Conservation (phyloP, 2,797 vertebrate genomes). For the Rhinatrema bivittatum region DNA sequence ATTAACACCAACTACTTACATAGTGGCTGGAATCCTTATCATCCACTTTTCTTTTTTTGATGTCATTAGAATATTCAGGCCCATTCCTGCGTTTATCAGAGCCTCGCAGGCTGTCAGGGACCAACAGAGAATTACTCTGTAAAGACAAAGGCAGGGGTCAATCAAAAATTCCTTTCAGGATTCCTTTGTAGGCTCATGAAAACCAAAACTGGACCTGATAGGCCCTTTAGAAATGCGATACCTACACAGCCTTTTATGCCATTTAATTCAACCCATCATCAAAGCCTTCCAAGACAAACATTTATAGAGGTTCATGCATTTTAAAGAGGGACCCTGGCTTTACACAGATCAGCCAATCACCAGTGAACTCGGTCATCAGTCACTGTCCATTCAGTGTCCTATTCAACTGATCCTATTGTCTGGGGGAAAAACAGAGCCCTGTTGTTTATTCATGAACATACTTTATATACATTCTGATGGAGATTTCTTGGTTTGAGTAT, state of each 20-base stretch:
- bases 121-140: conserved; percentile 70
- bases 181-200: conserved; percentile 19
- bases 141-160: conserved; percentile 36
- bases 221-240: conserved; percentile 19
- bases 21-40: conserved; percentile 76
- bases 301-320: conserved; percentile 6
- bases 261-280: conserved; percentile 13
- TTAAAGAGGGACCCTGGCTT: conserved; percentile 10
- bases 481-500: background rate
- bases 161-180: conserved; percentile 32
- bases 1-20: too few species aligned
- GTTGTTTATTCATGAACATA: conserved; percentile 10
- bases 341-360: conserved; percentile 11
- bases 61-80: conserved; percentile 67
- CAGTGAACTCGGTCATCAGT: conserved; percentile 14
- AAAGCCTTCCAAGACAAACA: conserved; percentile 20
- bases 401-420: conserved; percentile 15
- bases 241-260: conserved; percentile 13
- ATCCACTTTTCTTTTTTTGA: conserved; percentile 75
- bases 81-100: conserved; percentile 73
- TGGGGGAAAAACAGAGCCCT: background rate
- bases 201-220: conserved; percentile 17
- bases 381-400: conserved; percentile 12
- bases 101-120: conserved; percentile 58
- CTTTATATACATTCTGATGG: background rate